Evolutionary conservation across 2,797 vertebrate genomes (phyloP).

Genomic region (Sebastes vulpes): DNA sequence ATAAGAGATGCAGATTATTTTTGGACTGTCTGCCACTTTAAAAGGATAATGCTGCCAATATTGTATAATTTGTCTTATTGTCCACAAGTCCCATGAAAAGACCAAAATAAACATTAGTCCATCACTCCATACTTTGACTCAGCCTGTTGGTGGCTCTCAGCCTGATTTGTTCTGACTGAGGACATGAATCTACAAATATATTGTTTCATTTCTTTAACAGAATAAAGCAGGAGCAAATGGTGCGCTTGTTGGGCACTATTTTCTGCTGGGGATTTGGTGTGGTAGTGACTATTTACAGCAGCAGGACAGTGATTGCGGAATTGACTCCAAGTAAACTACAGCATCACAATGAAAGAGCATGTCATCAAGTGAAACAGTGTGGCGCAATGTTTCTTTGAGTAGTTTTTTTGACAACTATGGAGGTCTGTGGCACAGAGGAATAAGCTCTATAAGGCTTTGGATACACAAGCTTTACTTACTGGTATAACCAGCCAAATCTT

Average conservation of each 20-base stretch:
- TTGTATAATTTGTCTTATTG: too few species aligned
- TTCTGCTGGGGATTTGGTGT: neutral
- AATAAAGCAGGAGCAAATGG: neutral
- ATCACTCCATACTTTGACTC: neutral
- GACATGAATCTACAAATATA: neutral
- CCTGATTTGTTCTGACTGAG: neutral
- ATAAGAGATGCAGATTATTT: accelerated
- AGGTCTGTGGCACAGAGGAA: neutral
- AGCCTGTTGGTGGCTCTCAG: too few species aligned
- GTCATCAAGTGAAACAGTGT: neutral
- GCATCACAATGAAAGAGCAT: neutral
- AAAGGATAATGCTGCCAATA: too few species aligned
- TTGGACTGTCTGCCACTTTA: too few species aligned
- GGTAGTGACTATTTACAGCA: too few species aligned
- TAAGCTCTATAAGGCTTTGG: neutral
- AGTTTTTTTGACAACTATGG: neutral
- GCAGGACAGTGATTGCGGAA: too few species aligned
- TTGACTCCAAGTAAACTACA: neutral
- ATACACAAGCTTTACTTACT: neutral
- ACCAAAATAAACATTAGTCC: neutral
- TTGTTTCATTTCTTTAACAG: neutral
- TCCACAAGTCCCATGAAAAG: neutral
- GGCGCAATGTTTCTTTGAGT: neutral
- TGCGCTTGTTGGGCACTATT: neutral
- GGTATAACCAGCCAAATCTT: neutral